Evolutionary conservation across 2,113 vertebrate species (phyloP), one percentile per base, ranked within the genome.

Genomic region (Chamaetylas fuelleborni): DNA sequence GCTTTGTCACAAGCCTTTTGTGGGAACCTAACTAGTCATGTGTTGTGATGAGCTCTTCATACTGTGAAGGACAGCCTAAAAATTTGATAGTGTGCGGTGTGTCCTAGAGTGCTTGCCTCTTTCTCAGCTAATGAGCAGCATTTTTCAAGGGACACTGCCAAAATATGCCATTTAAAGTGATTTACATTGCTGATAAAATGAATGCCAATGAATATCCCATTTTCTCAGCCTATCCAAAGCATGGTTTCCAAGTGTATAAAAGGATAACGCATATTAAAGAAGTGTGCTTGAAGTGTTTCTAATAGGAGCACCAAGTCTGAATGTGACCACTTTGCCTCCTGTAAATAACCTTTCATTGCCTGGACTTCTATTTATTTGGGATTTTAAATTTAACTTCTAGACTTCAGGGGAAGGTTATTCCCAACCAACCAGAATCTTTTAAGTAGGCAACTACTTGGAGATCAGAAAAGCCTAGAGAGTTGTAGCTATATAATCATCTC

Each of bases 111-210:
- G 11, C 22, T 87, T 61, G 24, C 29, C 66, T 71, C 51, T 83
- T 87, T 79, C 61, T 90, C n/a, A 56, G 78, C 7, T 94, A 67
- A 81, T 74, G 24, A 74, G 42, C 28, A 62, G 48, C 20, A 64
- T 36, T 91, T 94, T 94, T 93, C 26, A 53, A 76, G 24, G 50
- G 11, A 67, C 11, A 13, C 9, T 94, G 73, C 33, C 78, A 95
- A 93, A 95, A 69, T 34, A 78, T 26, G 28, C 48, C 29, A 40
- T 61, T 57, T 69, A 53, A 90, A 85, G 17, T 38, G n/a, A 87
- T 90, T 81, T 95, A 87, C 38, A 87, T 85, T 79, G 61, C 19
- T 82, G 85, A 88, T 69, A 8, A 90, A 94, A 82, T 64, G 10
- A 90, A 81, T 60, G 34, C 2, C 34, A 81, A 40, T 56, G 47